These are phyloP conservation scores for Lepidurus arcticus DNA, from an alignment of 1,140 invertebrate genomes.

Conservation along the genomic window DNA sequence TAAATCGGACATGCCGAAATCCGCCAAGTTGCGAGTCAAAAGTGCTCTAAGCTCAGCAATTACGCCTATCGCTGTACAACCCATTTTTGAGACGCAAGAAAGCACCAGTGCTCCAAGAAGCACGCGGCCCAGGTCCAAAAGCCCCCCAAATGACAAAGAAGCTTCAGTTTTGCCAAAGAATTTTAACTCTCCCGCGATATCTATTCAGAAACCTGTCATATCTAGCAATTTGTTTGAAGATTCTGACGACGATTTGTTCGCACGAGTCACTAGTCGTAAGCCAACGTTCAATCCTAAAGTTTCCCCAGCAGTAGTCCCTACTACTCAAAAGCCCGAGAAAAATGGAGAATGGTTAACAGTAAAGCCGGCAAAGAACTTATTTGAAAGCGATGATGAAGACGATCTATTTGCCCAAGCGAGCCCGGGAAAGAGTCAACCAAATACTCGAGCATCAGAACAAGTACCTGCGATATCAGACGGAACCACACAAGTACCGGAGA, in stretches of 20 bases:
- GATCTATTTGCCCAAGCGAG: slow-evolving; percentile 5
- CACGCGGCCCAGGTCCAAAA: background rate
- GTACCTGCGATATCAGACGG: no score
- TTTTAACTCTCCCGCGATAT: background rate
- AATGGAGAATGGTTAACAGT: background rate
- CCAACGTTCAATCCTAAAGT: background rate
- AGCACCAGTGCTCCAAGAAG: background rate
- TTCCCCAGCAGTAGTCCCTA: background rate
- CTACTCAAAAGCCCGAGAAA: slow-evolving; percentile 13
- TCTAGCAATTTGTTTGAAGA: background rate
- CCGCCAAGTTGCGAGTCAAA: background rate
- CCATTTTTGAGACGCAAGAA: background rate
- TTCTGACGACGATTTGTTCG: slow-evolving; percentile 33
- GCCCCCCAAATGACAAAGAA: background rate
- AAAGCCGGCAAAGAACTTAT: background rate
- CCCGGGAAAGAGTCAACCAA: background rate
- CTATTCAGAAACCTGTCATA: background rate
- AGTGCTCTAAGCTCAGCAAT: background rate
- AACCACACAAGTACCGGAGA: no score
- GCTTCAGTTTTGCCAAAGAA: background rate
- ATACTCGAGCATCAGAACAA: background rate
- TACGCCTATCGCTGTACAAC: background rate
- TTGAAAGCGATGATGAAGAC: background rate
- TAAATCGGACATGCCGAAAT: background rate
- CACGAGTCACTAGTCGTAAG: background rate